Evolutionary conservation across 1,140 invertebrate genomes (phyloP).

Genomic region (Hyphantria cunea): DNA sequence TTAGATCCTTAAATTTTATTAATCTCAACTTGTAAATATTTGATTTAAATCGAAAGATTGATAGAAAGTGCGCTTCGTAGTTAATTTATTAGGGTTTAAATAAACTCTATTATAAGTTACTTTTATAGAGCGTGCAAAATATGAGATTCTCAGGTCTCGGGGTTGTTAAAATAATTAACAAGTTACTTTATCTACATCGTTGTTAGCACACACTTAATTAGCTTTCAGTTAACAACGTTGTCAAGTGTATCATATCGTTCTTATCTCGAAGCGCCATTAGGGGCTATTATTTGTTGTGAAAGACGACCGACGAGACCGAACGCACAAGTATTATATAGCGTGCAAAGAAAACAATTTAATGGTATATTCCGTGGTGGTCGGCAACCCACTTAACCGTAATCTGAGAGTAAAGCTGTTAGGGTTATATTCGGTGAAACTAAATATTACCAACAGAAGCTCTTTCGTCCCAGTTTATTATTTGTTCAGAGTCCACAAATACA

Average conservation of each 20-base stretch:
- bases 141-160: too few species aligned
- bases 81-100: too few species aligned
- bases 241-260: conserved; percentile 14
- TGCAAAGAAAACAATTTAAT: conserved; percentile 79
- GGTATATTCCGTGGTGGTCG: conserved; percentile 72
- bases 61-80: too few species aligned
- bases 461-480: conserved; percentile 59
- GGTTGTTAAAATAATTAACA: not conserved
- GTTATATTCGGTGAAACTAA: conserved; percentile 67
- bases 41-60: too few species aligned
- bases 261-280: conserved; percentile 12
- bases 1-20: too few species aligned
- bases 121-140: too few species aligned
- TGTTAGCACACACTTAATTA: conserved; percentile 30
- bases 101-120: too few species aligned
- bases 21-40: too few species aligned
- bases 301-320: conserved; percentile 36
- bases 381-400: conserved; percentile 76
- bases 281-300: conserved; percentile 41
- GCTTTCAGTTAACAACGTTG: conserved; percentile 20
- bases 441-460: conserved; percentile 63
- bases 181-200: conserved; percentile 21
- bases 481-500: conserved; percentile 41
- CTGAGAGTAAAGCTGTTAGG: conserved; percentile 63
- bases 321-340: conserved; percentile 38